Evolutionary conservation across 2,113 vertebrate species (phyloP).

Genomic region (Bungarus multicinctus): DNA sequence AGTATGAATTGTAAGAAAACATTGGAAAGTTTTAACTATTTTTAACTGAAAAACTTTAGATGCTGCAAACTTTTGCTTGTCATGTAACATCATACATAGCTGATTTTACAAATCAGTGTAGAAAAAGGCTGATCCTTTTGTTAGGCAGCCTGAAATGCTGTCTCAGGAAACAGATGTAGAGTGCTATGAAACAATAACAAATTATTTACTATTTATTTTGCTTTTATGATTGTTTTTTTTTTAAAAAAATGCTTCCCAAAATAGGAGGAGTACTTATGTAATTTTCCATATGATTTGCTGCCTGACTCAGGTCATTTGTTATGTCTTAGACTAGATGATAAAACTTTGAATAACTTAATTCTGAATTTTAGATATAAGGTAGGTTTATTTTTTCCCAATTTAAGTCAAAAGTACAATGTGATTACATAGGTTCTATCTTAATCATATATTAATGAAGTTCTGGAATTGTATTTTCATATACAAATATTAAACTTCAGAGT

Average conservation of each 20-base stretch:
- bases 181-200: background rate
- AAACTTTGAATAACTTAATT: background rate
- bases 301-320: background rate
- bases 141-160: background rate
- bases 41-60: background rate
- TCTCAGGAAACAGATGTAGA: background rate
- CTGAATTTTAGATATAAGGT: background rate
- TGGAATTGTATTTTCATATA: background rate
- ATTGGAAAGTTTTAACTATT: background rate
- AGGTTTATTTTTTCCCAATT: background rate
- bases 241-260: background rate
- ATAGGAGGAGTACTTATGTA: background rate
- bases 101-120: background rate
- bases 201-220: background rate
- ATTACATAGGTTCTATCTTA: background rate
- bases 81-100: background rate
- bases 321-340: background rate
- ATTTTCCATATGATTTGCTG: background rate
- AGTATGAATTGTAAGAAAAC: background rate
- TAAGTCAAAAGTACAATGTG: background rate
- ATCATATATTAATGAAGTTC: background rate
- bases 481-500: background rate
- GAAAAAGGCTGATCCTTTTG: background rate
- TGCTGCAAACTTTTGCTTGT: background rate
- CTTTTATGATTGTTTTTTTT: background rate